phyloP scores from a whole-genome alignment of 2,797 vertebrate species.

The Natrix natrix region DNA sequence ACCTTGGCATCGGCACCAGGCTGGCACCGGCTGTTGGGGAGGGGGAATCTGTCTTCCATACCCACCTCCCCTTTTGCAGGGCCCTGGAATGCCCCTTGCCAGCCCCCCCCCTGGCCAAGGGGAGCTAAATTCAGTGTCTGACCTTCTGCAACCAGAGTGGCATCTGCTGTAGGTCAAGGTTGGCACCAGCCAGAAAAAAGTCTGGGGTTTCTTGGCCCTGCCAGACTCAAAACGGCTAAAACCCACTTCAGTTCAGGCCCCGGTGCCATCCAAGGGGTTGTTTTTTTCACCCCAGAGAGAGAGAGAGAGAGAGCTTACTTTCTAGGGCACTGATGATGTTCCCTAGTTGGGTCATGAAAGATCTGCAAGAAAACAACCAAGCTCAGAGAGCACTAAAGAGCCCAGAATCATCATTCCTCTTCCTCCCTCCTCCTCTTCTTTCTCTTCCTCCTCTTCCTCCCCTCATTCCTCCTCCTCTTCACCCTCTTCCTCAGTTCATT shows the following conservation, averaged over 20 bases:
- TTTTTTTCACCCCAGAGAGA: background rate
- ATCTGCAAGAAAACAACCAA: too few relatives aligned
- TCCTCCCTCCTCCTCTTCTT: too few relatives aligned
- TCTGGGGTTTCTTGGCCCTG: background rate
- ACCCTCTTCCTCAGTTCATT: too few relatives aligned
- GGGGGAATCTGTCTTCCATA: background rate
- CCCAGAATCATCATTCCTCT: too few relatives aligned
- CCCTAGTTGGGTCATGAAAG: too few relatives aligned
- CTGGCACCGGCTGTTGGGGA: background rate
- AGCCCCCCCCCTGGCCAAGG: background rate
- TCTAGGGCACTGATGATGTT: too few relatives aligned
- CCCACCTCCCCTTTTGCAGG: background rate
- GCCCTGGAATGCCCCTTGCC: background rate
- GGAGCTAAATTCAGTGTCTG: background rate
- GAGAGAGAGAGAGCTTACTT: too few relatives aligned
- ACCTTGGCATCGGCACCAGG: background rate
- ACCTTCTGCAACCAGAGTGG: background rate
- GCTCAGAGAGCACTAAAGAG: too few relatives aligned
- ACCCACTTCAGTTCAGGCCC: background rate
- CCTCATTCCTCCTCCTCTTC: too few relatives aligned
- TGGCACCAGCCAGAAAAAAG: background rate
- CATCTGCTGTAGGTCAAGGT: background rate
- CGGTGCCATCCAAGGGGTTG: fast-evolving
- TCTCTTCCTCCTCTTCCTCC: too few relatives aligned
- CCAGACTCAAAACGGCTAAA: background rate